These are phyloP conservation scores for Centruroides vittatus DNA, from an alignment of 1,140 invertebrate species.

Conservation along the genomic window DNA sequence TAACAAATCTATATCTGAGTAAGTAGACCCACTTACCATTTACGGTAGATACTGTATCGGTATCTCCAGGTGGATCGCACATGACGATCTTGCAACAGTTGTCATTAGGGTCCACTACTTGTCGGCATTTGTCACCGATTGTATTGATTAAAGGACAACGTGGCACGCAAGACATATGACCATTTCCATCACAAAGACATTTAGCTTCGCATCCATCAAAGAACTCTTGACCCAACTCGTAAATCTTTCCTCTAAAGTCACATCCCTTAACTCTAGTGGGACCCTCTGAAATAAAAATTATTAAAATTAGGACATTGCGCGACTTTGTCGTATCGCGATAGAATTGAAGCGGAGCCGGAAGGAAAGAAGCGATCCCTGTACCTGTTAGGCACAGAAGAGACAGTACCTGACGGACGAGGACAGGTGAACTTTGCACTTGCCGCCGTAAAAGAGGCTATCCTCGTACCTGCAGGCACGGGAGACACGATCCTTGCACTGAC, in stretches of 20 bases:
- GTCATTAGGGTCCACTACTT: conserved; percentile 23
- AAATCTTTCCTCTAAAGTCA: conserved; percentile 21
- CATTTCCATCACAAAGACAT: conserved; percentile 23
- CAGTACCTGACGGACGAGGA: too few species aligned
- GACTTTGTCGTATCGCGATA: too few species aligned
- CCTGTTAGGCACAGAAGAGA: too few species aligned
- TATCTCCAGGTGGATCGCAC: conserved; percentile 22
- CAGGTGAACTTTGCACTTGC: too few species aligned
- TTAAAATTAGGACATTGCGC: too few species aligned
- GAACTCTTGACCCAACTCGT: conserved; percentile 22
- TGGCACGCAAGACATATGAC: conserved; percentile 20
- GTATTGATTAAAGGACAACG: conserved; percentile 15
- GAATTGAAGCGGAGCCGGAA: too few species aligned
- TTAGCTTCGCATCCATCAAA: conserved; percentile 25
- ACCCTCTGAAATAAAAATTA: neutral
- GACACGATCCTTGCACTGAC: too few species aligned
- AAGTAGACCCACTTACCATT: neutral
- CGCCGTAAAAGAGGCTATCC: too few species aligned
- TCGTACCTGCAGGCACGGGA: too few species aligned
- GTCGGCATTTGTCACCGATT: conserved; percentile 12
- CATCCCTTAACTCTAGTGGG: conserved; percentile 20
- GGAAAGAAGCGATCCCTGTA: too few species aligned
- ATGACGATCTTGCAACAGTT: conserved; percentile 30
- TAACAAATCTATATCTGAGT: too few species aligned
- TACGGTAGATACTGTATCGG: conserved; percentile 1